Evolutionary conservation across 2,113 vertebrate genomes (phyloP), one percentile per base, ranked within the genome.

Genomic region (Actenoides hombroni): DNA sequence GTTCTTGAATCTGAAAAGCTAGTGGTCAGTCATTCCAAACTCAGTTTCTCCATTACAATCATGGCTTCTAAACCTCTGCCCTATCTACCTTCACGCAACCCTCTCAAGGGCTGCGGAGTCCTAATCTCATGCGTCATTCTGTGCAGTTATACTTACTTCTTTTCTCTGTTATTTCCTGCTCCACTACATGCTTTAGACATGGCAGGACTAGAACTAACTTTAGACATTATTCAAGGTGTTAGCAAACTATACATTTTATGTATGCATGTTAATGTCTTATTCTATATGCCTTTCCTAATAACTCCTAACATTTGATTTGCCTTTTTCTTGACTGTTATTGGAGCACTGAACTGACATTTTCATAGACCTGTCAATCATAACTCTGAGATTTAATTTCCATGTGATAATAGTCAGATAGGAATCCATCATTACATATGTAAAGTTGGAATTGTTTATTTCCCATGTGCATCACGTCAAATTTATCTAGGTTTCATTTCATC

Each of bases 401-500:
- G 44, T 44, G 53, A 83, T 95, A 61, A 93, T 11, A 87, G 40
- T 49, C 60, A 67, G 35, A 33, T 57, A 83, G 59, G 49, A 97
- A 76, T 90, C 44, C 53, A 90, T 88, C 54, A 86, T 90, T 92
- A 90, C 21, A 37, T 61, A 90, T 73, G 71, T 40, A 77, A 95
- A 92, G 44, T 80, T 90, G 37, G n/a, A 93, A 77, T 28, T 69
- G 59, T 68, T 95, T 81, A 86, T 93, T 94, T 92, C 79, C 79
- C 83, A n/a, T 11, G 40, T 67, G 59, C 40, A 74, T 40, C 67
- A 67, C 59, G 83, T 80, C n/a, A 24, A 65, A 74, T 93, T 92
- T 69, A 49, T 80, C 44, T 77, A 53, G n/a, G 76, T n/a, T 80
- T 26, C 37, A 90, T 69, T 97, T 90, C 31, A 74, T 77, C 37